A percentile compares a stretch with the other conserved stretches of the same genome.
phyloP scores from a whole-genome alignment of 2,113 vertebrate genomes.

The Eidolon helvum region DNA sequence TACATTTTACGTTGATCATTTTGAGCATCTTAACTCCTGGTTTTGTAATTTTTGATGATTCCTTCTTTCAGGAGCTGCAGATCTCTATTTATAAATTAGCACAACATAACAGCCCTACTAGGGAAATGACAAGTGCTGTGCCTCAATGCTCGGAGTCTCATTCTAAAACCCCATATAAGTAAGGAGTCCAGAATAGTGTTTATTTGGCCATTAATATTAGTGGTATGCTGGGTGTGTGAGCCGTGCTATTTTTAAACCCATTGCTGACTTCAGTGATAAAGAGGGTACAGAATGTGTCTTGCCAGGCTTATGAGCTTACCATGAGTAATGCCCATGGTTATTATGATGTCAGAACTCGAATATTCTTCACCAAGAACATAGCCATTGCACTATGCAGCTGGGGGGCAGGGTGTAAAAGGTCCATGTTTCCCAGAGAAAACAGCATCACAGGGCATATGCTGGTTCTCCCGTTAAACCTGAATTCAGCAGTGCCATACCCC shows the following conservation, averaged over 20 bases:
- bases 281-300: slow-evolving; percentile 59
- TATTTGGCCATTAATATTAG: neutral
- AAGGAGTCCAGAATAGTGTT: neutral
- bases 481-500: neutral
- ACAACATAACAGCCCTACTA: neutral
- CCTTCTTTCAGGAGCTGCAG: neutral
- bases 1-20: neutral
- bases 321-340: neutral
- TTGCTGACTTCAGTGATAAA: slow-evolving; percentile 65
- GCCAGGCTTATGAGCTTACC: slow-evolving; percentile 8
- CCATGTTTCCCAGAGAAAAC: neutral
- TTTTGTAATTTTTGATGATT: neutral
- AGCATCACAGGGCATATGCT: neutral
- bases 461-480: neutral
- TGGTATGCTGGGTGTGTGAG: slow-evolving; percentile 41
- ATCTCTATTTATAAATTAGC: neutral
- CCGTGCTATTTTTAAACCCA: slow-evolving; percentile 66
- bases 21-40: neutral
- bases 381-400: neutral
- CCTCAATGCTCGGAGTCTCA: neutral
- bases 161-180: neutral
- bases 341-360: slow-evolving; percentile 55
- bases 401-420: neutral
- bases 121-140: neutral
- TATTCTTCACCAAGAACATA: slow-evolving; percentile 26